Conservation (phyloP, 2,888 invertebrate species). For the Agrochola circellaris region DNA sequence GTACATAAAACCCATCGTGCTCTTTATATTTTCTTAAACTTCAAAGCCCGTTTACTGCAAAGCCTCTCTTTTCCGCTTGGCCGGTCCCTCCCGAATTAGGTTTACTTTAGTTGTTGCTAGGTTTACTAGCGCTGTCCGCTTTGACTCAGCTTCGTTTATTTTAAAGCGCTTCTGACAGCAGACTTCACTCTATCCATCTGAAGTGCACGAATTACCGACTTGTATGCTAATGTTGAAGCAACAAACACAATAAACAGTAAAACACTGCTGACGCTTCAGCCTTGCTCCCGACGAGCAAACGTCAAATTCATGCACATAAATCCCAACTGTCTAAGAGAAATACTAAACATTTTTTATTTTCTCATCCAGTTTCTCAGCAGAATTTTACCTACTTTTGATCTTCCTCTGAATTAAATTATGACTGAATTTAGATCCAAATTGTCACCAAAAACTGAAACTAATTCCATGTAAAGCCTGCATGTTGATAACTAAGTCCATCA, state of each 20-base stretch:
- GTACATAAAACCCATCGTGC: slow-evolving; percentile 11
- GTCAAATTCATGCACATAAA: slow-evolving; percentile 23
- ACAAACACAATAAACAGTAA: slow-evolving; percentile 38
- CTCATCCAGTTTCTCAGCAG: slow-evolving; percentile 4
- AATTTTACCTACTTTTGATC: slow-evolving; percentile 1
- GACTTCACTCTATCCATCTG: slow-evolving; percentile 29
- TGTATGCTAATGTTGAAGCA: slow-evolving; percentile 47
- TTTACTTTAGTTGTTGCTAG: slow-evolving; percentile 41
- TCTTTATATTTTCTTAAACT: slow-evolving; percentile 53
- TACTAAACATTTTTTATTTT: slow-evolving; percentile 20
- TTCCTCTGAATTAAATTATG: not conserved
- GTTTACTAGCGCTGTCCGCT: slow-evolving; percentile 31
- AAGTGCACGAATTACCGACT: slow-evolving; percentile 43
- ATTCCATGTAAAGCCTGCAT: not conserved
- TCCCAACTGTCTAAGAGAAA: slow-evolving; percentile 21
- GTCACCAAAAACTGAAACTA: not conserved
- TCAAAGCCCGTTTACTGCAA: slow-evolving; percentile 52
- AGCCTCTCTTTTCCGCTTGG: slow-evolving; percentile 46
- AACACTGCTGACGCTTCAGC: slow-evolving; percentile 37
- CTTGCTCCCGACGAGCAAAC: slow-evolving; percentile 21
- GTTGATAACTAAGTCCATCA: slow-evolving; percentile 4
- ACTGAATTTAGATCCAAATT: slow-evolving; percentile 4
- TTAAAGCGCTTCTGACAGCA: slow-evolving; percentile 29
- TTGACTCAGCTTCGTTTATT: slow-evolving; percentile 39
- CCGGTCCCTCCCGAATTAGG: slow-evolving; percentile 35